Base-by-base conservation (phyloP, 1,140 invertebrate genomes). In the Drosophila sturtevanti region DNA sequence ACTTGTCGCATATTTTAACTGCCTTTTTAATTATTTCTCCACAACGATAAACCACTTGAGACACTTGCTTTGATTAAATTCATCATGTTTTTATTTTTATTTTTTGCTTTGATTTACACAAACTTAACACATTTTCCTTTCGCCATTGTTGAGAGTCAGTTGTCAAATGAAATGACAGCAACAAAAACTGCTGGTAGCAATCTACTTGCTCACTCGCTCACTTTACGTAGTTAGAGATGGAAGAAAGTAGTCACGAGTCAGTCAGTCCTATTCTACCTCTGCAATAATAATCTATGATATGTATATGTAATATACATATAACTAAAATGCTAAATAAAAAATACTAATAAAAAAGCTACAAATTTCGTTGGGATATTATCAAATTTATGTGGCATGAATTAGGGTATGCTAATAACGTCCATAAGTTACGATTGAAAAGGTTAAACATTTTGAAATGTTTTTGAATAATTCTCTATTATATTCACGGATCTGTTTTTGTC, bases 1-100 rank as follows among this genome's bases (percentile, higher is more conserved):
- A 41, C 64, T 65, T 79, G 22, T 72, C 52, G 68, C 82, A 87
- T 89, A 79, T 71, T 87, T 81, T 80, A 60, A 72, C 38, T 38
- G 34, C 35, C 59, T 44, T 66, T 62, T 51, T 7, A 44, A 56
- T 51, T 56, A 56, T 77, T 64, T 24, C 11, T 35, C n/a, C 18
- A 18, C 56, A 64, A 63, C 34, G 1, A 11, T 21, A 35, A 51
- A 22, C 48, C 63, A 70, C 14, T 76, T 44, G 14, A 59, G 65
- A 62, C 59, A 66, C 27, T 70, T 22, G 27, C 18, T 27, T 41
- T 41, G 35, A 31, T 69, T 68, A 10, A 34, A 56, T 18, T 41
- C 58, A 60, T 38, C 35, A 24, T 24, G 18, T 11, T 14, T 41
- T 59, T 37, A 38, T 41, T 55, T 31, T 56, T 12, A 66, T 34